Conservation (phyloP, 37 sponge, comb jelly and placozoan genomes). For the Chondrilla cf. caribensis region DNA sequence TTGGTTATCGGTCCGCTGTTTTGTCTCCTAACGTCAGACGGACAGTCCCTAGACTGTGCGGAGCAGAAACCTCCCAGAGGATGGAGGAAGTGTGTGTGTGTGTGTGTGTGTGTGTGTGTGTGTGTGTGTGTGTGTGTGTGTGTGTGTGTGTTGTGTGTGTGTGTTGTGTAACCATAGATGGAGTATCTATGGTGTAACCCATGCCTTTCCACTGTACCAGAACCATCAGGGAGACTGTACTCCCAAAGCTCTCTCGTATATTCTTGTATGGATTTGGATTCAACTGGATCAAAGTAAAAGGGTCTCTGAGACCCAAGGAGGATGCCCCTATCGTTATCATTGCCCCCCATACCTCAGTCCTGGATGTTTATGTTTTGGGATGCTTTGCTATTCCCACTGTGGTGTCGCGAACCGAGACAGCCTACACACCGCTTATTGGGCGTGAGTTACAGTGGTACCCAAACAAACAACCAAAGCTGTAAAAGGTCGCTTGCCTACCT, state of each 20-base stretch:
- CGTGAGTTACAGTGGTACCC: constrained; percentile 40
- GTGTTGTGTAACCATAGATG: background rate
- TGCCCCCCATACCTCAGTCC: constrained; percentile 58
- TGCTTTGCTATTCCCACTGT: constrained; percentile 30
- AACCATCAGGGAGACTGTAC: constrained; percentile 14
- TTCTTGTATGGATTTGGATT: constrained; percentile 62
- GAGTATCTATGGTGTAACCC: background rate
- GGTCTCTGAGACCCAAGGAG: constrained; percentile 4
- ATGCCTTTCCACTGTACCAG: background rate
- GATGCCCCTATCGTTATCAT: constrained; percentile 62
- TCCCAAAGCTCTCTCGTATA: background rate
- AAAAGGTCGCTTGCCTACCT: too few relatives aligned
- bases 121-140: background rate
- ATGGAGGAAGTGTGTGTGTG: constrained; percentile 22
- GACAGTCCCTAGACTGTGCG: background rate
- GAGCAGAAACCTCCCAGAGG: background rate
- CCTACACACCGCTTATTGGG: constrained; percentile 49
- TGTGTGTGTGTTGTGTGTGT: background rate
- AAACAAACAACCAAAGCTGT: too few relatives aligned
- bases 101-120: background rate
- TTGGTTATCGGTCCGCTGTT: background rate
- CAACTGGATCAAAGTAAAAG: constrained; percentile 49
- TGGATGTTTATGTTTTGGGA: constrained; percentile 45
- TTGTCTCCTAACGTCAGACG: background rate
- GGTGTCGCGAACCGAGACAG: constrained; percentile 24